Conservation (phyloP, 2,888 invertebrate species). For the Spodoptera picta region DNA sequence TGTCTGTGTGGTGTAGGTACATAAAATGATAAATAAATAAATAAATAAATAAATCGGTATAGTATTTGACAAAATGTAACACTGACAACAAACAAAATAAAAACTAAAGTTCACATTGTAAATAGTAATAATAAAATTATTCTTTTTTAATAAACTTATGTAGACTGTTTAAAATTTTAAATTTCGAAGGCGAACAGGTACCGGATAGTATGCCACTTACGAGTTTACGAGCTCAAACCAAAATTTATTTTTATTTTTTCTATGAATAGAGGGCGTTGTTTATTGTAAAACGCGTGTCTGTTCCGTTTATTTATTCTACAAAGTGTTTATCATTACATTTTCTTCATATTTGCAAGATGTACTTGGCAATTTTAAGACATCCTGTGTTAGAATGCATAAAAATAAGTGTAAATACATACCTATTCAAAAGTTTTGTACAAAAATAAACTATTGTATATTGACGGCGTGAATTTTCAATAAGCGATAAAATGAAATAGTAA, state of each 20-base stretch:
- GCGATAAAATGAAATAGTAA: too few relatives aligned
- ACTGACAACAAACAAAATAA: too few relatives aligned
- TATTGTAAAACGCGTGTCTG: constrained; percentile 19
- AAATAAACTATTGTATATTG: too few relatives aligned
- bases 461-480: too few relatives aligned
- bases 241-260: constrained; percentile 25
- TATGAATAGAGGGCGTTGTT: constrained; percentile 28
- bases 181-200: background rate
- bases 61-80: too few relatives aligned
- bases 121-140: too few relatives aligned
- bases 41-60: too few relatives aligned
- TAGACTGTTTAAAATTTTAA: background rate
- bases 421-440: background rate
- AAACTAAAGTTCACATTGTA: too few relatives aligned
- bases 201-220: constrained; percentile 1
- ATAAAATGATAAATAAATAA: too few relatives aligned
- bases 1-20: too few relatives aligned
- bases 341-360: constrained; percentile 30
- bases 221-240: constrained; percentile 16
- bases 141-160: background rate
- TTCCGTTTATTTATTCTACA: constrained; percentile 28
- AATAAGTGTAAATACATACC: background rate
- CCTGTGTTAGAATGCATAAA: constrained; percentile 18
- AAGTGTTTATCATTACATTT: constrained; percentile 43
- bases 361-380: constrained; percentile 16